Conservation (phyloP, 2,888 invertebrate genomes). For the Eutolmus rufibarbis region DNA sequence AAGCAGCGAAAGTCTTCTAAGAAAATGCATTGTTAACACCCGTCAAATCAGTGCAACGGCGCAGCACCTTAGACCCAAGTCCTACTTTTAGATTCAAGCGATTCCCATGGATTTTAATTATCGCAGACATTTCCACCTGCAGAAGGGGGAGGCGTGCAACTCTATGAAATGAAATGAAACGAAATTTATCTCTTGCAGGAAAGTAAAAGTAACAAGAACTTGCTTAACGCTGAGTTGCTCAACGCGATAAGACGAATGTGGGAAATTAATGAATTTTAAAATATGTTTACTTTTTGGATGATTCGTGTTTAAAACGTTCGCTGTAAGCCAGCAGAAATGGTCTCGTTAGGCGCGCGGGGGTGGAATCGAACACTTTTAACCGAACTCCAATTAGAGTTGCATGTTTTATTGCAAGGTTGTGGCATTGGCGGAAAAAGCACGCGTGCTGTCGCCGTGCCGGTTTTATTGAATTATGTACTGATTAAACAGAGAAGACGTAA, state of each 20-base stretch:
- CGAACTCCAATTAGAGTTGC: neutral
- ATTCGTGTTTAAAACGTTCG: neutral
- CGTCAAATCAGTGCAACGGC: neutral
- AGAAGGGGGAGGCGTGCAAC: neutral
- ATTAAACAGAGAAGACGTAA: neutral
- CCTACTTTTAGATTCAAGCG: neutral
- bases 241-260: neutral
- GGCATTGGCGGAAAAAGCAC: neutral
- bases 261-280: neutral
- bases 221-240: neutral
- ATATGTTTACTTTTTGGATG: neutral
- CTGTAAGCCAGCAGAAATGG: neutral
- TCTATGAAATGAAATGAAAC: neutral
- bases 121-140: neutral
- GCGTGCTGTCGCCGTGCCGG: neutral
- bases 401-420: neutral
- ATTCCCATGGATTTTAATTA: neutral
- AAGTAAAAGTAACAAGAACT: neutral
- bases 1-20: neutral
- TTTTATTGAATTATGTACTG: neutral
- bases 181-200: neutral
- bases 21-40: neutral
- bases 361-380: neutral
- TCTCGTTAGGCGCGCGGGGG: neutral
- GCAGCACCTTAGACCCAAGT: neutral